Evolutionary conservation across 35 echinoderm and acorn worm species (phyloP).

Genomic region (Anneissia japonica): DNA sequence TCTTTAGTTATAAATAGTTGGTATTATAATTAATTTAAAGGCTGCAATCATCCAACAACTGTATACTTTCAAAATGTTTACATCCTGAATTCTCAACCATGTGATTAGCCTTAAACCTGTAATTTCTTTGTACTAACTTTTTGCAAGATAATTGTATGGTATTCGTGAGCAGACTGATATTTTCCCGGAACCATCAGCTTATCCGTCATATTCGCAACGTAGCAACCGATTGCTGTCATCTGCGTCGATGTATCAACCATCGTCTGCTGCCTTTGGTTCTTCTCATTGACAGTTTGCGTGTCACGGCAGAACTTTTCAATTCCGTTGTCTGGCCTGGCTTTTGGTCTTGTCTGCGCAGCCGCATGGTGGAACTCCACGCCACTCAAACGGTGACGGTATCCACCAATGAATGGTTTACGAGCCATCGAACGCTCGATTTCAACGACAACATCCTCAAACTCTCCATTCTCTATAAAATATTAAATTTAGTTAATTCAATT

Average conservation of each 20-base stretch:
- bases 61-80: background rate
- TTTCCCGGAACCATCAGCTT: slow-evolving; percentile 75
- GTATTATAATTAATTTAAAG: too few relatives aligned
- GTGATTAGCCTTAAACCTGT: background rate
- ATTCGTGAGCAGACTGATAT: slow-evolving; percentile 78
- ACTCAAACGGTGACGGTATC: slow-evolving; percentile 59
- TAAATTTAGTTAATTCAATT: background rate
- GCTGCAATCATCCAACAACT: too few relatives aligned
- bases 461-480: slow-evolving; percentile 53
- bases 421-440: slow-evolving; percentile 90
- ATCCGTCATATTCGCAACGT: slow-evolving; percentile 91
- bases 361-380: slow-evolving; percentile 79
- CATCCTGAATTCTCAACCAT: background rate
- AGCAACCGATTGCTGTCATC: slow-evolving; percentile 93
- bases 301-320: slow-evolving; percentile 89
- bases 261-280: slow-evolving; percentile 68
- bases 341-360: slow-evolving; percentile 72
- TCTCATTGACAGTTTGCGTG: slow-evolving; percentile 79
- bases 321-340: slow-evolving; percentile 66
- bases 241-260: slow-evolving; percentile 77
- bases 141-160: slow-evolving; percentile 63
- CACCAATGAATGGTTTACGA: slow-evolving; percentile 86
- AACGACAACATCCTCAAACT: slow-evolving; percentile 70
- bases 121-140: slow-evolving; percentile 88
- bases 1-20: too few relatives aligned